A percentile compares a stretch with the other conserved stretches of the same genome.
These are phyloP conservation scores for Drosophila simulans DNA, from an alignment of 1,140 invertebrate genomes.

Conservation along the genomic window DNA sequence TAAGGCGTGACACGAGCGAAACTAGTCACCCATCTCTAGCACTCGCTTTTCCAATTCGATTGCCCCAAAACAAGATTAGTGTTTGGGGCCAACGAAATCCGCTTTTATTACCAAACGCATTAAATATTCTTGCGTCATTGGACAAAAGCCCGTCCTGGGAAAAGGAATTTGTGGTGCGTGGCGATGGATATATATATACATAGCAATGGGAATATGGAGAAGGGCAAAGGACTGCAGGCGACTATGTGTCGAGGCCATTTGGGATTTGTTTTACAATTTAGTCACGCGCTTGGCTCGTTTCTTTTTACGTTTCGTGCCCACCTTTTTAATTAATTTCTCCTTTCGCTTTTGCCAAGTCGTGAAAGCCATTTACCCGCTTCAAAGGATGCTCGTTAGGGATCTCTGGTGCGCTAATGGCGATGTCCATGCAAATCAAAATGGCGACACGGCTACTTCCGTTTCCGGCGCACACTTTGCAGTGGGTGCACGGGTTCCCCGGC, in stretches of 20 bases:
- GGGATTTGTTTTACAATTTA: slow-evolving; percentile 74
- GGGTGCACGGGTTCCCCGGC: too few relatives aligned
- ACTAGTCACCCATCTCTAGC: background rate
- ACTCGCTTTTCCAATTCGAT: slow-evolving; percentile 31
- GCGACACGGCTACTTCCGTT: slow-evolving; percentile 70
- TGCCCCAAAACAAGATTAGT: slow-evolving; percentile 74
- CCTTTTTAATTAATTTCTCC: slow-evolving; percentile 79
- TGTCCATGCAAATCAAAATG: slow-evolving; percentile 74
- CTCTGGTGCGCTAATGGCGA: slow-evolving; percentile 32
- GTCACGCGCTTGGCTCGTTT: slow-evolving; percentile 65
- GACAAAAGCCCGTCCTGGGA: slow-evolving; percentile 21
- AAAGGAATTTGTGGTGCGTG: slow-evolving; percentile 45
- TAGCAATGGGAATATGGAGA: slow-evolving; percentile 4
- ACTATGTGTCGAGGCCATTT: slow-evolving; percentile 39
- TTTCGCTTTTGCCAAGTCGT: slow-evolving; percentile 29
- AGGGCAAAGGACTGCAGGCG: background rate
- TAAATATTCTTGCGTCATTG: slow-evolving; percentile 79
- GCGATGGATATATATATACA: background rate
- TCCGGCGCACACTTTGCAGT: slow-evolving; percentile 23
- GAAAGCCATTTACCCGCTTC: slow-evolving; percentile 55
- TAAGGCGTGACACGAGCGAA: background rate
- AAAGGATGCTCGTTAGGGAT: slow-evolving; percentile 48
- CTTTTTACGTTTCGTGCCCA: slow-evolving; percentile 51
- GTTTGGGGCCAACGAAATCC: slow-evolving; percentile 61
- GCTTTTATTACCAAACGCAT: slow-evolving; percentile 75